Base-by-base conservation (phyloP, 2,888 invertebrate species). In the Apoda limacodes region DNA sequence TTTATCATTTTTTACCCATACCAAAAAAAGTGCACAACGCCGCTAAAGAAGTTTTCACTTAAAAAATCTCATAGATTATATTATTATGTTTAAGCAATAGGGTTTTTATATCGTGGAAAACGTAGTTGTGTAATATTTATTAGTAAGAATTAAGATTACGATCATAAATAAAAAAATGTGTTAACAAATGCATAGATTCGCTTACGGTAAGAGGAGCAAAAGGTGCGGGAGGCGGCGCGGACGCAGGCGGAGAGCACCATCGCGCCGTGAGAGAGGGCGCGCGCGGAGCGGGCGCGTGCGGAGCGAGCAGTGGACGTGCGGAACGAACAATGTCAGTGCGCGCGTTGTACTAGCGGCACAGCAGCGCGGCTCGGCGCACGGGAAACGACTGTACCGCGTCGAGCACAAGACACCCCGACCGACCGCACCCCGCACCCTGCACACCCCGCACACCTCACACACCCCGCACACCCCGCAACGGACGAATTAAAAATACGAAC, bases 191-290 rank as follows among this genome's bases (percentile, higher is more conserved):
- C n/a, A n/a, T n/a, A n/a, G n/a, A n/a, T n/a, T n/a, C n/a, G 74
- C 78, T 75, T 54, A 76, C 75, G 71, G 60, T 72, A 76, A 40
- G 63, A 40, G 38, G 57, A 35, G 64, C 67, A 67, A 64, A 61
- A 72, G 39, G 60, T 32, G 33, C 60, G 58, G 41, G 66, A 31
- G 50, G 55, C 46, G 52, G 75, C 71, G 71, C 76, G 74, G 46
- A 69, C 75, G 72, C 75, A 74, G 30, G 70, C 65, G 9, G 71
- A 62, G 33, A 72, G 63, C 50, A 75, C 74, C 78, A 80, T 80
- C 48, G 43, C 49, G 37, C 21, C 27, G 9, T 12, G 11, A 13
- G 24, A 19, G 35, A 19, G 19, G 32, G 34, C 28, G 39, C 22
- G 34, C 3, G 37, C 11, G 38, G 30, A 30, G 22, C n/a, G 26